These are phyloP conservation scores for Micronycteris hirsuta DNA, from an alignment of 2,113 vertebrate species.

Conservation along the genomic window DNA sequence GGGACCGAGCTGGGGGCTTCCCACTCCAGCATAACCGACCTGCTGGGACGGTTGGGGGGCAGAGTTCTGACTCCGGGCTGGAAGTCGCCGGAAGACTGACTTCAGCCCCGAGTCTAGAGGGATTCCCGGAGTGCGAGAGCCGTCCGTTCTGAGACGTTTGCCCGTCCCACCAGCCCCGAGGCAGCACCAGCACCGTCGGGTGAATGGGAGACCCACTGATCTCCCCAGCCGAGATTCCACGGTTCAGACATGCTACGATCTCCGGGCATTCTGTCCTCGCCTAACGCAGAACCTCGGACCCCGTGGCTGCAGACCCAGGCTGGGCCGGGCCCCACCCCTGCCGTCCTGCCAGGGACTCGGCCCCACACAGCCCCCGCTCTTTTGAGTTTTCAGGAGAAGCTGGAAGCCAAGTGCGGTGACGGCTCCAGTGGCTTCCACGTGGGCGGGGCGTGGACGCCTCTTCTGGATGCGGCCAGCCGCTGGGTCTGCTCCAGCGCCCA, in stretches of 20 bases:
- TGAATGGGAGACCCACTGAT: accelerated
- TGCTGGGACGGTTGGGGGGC: background rate
- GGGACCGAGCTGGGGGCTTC: accelerated
- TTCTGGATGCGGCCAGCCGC: background rate
- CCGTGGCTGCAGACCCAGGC: accelerated
- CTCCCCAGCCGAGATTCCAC: background rate
- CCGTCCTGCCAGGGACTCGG: too few relatives aligned
- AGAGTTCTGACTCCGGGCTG: background rate
- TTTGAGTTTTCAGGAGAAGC: background rate
- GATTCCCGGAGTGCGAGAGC: accelerated
- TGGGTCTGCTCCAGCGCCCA: too few relatives aligned
- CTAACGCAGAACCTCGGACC: accelerated
- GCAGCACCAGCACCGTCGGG: accelerated
- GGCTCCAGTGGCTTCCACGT: accelerated
- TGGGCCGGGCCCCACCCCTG: accelerated
- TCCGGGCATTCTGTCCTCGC: too few relatives aligned
- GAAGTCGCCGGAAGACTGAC: background rate
- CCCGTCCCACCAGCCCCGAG: accelerated
- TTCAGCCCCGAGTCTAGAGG: background rate
- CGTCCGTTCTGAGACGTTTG: background rate
- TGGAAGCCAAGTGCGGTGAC: background rate
- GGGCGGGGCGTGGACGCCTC: accelerated
- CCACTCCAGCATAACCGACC: too few relatives aligned
- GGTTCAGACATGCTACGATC: background rate
- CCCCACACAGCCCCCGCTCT: background rate